Evolutionary conservation across 2,888 invertebrate genomes (phyloP), one percentile per base, ranked within the genome.

Genomic region (Euzophera pinguis): DNA sequence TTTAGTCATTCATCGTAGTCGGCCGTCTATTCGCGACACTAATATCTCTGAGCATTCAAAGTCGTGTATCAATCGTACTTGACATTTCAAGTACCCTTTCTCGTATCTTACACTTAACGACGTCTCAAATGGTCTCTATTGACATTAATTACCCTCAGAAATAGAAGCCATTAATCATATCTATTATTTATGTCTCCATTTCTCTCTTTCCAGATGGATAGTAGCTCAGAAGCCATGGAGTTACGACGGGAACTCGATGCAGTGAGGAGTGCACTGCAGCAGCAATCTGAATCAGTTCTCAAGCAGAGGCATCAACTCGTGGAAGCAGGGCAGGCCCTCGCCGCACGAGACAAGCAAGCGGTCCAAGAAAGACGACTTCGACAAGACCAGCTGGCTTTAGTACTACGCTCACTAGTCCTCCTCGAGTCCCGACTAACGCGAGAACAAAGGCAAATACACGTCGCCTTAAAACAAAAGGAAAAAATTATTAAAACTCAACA

Each of bases 361-460:
- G 84, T 91, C 22, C 92, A 91, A 54, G 94, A 93, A 69, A 91
- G 92, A 58, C 87, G 91, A 1, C 87, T 94, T 4, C 89, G 94
- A 38, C 94, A 95, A 77, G 93, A 93, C 70, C 95, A 95, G 69
- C 89, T 95, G 22, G 93, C 94, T 3, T 90, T 93, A 58, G 93
- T 95, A 27, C 85, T 95, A 6, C 90, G 94, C 45, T 94, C 95
- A 3, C 81, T 95, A 53, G 91, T 95, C 38, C 91, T 94, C 38
- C 91, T 95, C 48, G 95, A 95, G 76, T 93, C 94, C 7, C 90
- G 94, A 7, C 84, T 95, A 17, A 92, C 93, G 47, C 93, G 94
- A 71, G 95, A 95, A 74, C 95, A 95, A 71, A 93, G 93, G 64
- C 92, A 92, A 65, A 94, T 95, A 61, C 91, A 92, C 55, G 91